Base-by-base conservation (phyloP, 2,113 vertebrate genomes). In the Mobula hypostoma region DNA sequence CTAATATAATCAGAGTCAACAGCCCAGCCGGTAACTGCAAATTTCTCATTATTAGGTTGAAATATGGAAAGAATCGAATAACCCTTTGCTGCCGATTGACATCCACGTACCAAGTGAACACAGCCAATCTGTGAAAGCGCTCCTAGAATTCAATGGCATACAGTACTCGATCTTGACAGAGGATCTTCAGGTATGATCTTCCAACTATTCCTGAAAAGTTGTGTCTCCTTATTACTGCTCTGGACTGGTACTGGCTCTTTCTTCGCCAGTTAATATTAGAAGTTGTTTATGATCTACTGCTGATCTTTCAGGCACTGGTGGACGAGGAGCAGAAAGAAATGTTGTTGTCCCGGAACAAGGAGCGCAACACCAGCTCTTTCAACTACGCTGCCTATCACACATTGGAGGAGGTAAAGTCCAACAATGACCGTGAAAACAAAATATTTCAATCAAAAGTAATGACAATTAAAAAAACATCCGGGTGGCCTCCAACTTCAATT, bases 311-410 rank as follows among this genome's bases (percentile, higher is more conserved):
- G 98, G 94, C 87, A 72, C 82, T 98, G 19, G 9, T 99, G 95
- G 97, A 99, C 17, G 94, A 96, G 94, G 98, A 99, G 94, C 96
- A 96, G 94, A 94, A 95, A 70, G 94, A 96, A 95, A 98, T 99
- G 97, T 87, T 1, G 0, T 95, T 15, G 11, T 94, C 97, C 1
- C 96, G 94, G 56, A 94, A 95, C 82, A 21, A 29, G 29, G 95
- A 97, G 63, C 97, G 97, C 82, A 97, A 95, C 94, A 96, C 96
- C 0, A 96, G 96, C 72, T 95, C 40, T 0, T 99, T 97, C 0
- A 97, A 97, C 94, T 99, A 97, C 0, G 58, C 95, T 70, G 97
- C 94, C 12, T 99, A 99, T 95, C 98, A 99, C 96, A 97, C 96
- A 0, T 61, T 99, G 94, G 95, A 95, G 0, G 98, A 99, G 97